These are phyloP conservation scores for Ceratina calcarata DNA, from an alignment of 1,140 invertebrate species.

Conservation along the genomic window DNA sequence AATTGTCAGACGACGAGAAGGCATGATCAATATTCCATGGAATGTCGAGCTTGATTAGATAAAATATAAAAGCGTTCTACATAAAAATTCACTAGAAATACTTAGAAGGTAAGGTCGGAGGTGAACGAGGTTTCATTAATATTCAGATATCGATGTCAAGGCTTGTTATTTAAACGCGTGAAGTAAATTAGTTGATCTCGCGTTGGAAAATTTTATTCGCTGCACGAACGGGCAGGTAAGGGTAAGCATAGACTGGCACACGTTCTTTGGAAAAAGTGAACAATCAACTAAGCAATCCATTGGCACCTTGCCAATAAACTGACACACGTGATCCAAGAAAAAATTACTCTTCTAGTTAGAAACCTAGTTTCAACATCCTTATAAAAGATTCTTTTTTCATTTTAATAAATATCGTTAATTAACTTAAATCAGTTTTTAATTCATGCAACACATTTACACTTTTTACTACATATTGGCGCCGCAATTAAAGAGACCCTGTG, in stretches of 20 bases:
- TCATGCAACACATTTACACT: not conserved
- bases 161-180: not conserved
- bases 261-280: slow-evolving; percentile 21
- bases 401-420: too few species aligned
- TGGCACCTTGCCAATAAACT: slow-evolving; percentile 35
- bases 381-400: too few species aligned
- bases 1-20: not conserved
- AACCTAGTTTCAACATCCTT: too few species aligned
- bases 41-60: too few species aligned
- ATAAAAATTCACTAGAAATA: too few species aligned
- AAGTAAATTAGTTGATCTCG: not conserved
- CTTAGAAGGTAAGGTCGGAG: too few species aligned
- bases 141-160: not conserved
- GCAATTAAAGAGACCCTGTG: not conserved
- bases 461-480: not conserved
- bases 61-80: too few species aligned
- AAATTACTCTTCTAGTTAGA: too few species aligned
- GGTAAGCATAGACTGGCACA: slow-evolving; percentile 16
- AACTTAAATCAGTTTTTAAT: too few species aligned
- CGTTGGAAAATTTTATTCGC: not conserved
- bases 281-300: not conserved
- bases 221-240: not conserved
- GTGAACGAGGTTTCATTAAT: not conserved
- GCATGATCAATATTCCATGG: too few species aligned
- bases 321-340: not conserved